Evolutionary conservation across 2,888 invertebrate species (phyloP).

Genomic region (Idaea dimidiata): DNA sequence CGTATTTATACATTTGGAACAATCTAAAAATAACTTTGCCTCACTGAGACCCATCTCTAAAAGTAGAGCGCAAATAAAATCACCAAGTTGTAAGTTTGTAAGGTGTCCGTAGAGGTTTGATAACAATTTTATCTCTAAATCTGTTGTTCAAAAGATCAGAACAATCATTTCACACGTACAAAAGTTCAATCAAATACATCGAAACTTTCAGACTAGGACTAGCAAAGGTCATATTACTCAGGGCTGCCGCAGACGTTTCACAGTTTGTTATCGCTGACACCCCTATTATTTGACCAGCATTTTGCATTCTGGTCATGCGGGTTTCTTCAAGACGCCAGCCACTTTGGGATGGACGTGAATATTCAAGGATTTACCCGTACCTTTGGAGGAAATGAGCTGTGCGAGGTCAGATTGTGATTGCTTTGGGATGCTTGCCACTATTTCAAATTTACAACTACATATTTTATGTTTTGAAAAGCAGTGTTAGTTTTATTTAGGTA

Average conservation of each 20-base stretch:
- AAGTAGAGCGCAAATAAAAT: neutral
- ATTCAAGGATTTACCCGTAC: slow-evolving; percentile 15
- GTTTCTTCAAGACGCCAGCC: slow-evolving; percentile 12
- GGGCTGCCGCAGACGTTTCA: slow-evolving; percentile 37
- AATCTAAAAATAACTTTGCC: neutral
- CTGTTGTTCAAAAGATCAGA: neutral
- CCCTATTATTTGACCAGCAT: slow-evolving; percentile 59
- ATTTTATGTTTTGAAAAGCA: neutral
- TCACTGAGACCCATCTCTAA: neutral
- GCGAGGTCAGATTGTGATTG: slow-evolving; percentile 3
- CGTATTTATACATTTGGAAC: neutral
- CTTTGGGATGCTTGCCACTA: neutral
- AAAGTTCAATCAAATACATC: slow-evolving; percentile 6
- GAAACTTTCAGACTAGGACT: slow-evolving; percentile 5
- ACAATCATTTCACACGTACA: neutral
- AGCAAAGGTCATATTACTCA: slow-evolving; percentile 51
- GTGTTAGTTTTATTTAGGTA: neutral
- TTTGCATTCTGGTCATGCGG: slow-evolving; percentile 47
- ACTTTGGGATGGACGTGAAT: slow-evolving; percentile 13
- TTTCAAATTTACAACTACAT: neutral
- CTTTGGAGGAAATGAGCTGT: slow-evolving; percentile 10
- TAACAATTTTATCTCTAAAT: neutral
- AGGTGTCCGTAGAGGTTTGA: neutral
- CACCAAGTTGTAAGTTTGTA: neutral
- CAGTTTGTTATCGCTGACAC: slow-evolving; percentile 58